Evolutionary conservation across 2,888 invertebrate genomes (phyloP).

Genomic region (Eudasyphora cyanicolor): DNA sequence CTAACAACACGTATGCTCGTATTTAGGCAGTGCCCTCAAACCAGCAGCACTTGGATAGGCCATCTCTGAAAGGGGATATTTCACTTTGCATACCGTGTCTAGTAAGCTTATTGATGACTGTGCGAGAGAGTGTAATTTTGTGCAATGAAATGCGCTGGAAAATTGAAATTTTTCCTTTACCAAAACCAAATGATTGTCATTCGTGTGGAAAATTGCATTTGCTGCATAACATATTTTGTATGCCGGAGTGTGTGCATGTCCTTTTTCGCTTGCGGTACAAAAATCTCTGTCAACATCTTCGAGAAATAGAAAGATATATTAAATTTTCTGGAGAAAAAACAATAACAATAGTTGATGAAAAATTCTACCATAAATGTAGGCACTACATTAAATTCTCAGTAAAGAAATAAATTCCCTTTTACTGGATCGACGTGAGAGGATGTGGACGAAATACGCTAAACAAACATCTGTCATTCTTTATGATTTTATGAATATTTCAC

Average conservation of each 20-base stretch:
- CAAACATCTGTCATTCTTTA: slow-evolving; percentile 27
- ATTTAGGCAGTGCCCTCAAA: no score
- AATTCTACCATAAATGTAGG: background rate
- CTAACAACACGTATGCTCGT: no score
- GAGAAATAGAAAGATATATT: slow-evolving; percentile 7
- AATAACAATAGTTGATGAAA: slow-evolving; percentile 13
- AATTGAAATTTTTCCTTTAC: slow-evolving; percentile 52
- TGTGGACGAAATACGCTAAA: background rate
- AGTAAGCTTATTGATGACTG: slow-evolving; percentile 49
- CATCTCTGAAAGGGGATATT: background rate
- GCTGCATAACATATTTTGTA: slow-evolving; percentile 24
- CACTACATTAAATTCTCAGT: background rate
- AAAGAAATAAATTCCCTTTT: background rate
- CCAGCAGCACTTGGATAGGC: no score
- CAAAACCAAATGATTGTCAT: slow-evolving; percentile 50
- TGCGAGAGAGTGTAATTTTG: slow-evolving; percentile 49
- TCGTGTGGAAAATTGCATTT: slow-evolving; percentile 64
- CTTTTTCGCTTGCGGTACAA: background rate
- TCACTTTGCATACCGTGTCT: slow-evolving; percentile 7
- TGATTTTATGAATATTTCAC: slow-evolving; percentile 23
- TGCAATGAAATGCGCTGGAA: slow-evolving; percentile 63
- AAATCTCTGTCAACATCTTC: slow-evolving; percentile 8
- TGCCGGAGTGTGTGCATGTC: slow-evolving; percentile 23
- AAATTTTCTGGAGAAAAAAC: slow-evolving; percentile 1
- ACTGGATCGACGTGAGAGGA: background rate